phyloP scores from a whole-genome alignment of 2,888 invertebrate species.

The Phortica magna region DNA sequence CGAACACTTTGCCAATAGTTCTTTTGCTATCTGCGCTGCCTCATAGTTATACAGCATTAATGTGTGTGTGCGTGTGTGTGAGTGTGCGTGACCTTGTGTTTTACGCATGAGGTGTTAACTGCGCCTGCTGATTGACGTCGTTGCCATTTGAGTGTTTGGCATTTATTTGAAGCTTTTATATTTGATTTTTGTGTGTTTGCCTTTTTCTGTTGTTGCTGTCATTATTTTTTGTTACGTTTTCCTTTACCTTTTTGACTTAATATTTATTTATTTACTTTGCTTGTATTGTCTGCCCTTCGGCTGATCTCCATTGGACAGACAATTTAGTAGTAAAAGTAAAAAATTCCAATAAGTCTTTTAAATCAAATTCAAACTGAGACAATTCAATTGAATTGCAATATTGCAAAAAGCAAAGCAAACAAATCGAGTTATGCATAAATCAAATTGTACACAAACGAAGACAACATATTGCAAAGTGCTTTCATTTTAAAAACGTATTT shows the following conservation, averaged over 20 bases:
- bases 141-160: constrained; percentile 67
- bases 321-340: not conserved
- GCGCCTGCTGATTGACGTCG: constrained; percentile 72
- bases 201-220: no score
- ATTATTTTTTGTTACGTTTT: not conserved
- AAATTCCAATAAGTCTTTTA: not conserved
- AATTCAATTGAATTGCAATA: constrained; percentile 39
- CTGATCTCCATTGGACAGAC: not conserved
- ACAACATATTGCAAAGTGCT: constrained; percentile 6
- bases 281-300: no score
- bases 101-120: constrained; percentile 62
- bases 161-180: constrained; percentile 54
- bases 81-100: not conserved
- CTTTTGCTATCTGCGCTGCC: no score
- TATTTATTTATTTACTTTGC: not conserved
- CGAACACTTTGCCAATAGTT: no score
- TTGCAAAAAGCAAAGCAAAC: constrained; percentile 65
- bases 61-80: not conserved
- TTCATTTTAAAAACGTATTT: not conserved
- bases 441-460: constrained; percentile 58
- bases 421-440: constrained; percentile 72
- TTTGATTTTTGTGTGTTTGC: no score
- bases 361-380: not conserved
- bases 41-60: not conserved
- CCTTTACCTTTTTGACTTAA: not conserved